These are phyloP conservation scores for Bradypodion ventrale DNA, from an alignment of 2,797 vertebrate genomes.

Conservation along the genomic window DNA sequence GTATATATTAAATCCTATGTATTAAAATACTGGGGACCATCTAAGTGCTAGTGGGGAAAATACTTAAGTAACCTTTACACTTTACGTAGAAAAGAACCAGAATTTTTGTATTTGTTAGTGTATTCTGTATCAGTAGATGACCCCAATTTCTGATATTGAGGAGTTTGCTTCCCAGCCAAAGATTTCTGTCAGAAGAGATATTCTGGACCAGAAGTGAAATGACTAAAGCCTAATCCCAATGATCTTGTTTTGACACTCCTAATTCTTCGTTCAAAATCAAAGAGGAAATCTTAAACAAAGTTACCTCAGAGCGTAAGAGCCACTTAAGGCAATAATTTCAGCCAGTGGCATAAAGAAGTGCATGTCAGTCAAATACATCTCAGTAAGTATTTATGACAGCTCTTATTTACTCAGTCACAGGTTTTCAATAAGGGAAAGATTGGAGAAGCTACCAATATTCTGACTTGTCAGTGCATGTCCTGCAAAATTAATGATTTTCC, in stretches of 20 bases:
- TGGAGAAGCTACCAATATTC: slow-evolving; percentile 21
- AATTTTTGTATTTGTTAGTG: slow-evolving; percentile 21
- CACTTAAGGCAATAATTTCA: slow-evolving; percentile 50
- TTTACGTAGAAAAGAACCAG: slow-evolving; percentile 14
- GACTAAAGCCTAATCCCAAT: slow-evolving; percentile 32
- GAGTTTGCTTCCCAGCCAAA: slow-evolving; percentile 25
- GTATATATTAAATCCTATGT: not conserved
- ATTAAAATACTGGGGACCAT: not conserved
- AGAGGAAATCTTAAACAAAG: slow-evolving; percentile 48
- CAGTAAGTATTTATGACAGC: slow-evolving; percentile 41
- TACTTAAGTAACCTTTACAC: slow-evolving; percentile 1
- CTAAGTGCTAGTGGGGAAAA: not conserved
- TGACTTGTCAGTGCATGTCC: slow-evolving; percentile 1
- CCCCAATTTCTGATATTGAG: not conserved
- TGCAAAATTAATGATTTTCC: slow-evolving; percentile 42
- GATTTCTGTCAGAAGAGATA: slow-evolving; percentile 32
- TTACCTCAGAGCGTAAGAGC: slow-evolving; percentile 35
- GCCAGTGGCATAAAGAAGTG: slow-evolving; percentile 41
- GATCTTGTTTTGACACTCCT: slow-evolving; percentile 47
- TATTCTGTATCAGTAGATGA: slow-evolving; percentile 19
- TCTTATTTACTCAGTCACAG: slow-evolving; percentile 36
- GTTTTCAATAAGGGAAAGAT: slow-evolving; percentile 41
- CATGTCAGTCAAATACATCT: slow-evolving; percentile 10
- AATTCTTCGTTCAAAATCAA: slow-evolving; percentile 44
- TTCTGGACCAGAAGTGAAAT: slow-evolving; percentile 39